Percentiles rank a stretch among this genome's conserved stretches.
phyloP scores from a whole-genome alignment of 2,888 invertebrate species.

The Cataglyphis albicans region DNA sequence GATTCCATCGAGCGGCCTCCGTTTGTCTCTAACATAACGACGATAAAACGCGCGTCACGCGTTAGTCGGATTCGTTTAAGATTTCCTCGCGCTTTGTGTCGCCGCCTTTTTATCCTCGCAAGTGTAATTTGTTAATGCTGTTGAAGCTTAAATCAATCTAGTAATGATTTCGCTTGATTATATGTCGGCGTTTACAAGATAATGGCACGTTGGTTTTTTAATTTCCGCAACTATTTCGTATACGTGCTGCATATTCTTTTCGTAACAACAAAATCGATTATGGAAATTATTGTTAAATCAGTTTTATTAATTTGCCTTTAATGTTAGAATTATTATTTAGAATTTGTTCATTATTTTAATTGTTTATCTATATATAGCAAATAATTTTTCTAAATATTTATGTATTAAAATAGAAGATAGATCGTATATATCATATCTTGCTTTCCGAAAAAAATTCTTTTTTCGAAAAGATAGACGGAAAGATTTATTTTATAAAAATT shows the following conservation, averaged over 20 bases:
- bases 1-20: neutral
- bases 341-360: neutral
- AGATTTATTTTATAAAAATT: neutral
- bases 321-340: neutral
- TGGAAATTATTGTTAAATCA: neutral
- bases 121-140: neutral
- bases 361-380: neutral
- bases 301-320: conserved; percentile 14
- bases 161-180: neutral
- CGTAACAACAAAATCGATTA: neutral
- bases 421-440: neutral
- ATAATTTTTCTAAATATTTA: neutral
- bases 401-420: neutral
- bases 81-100: conserved; percentile 8
- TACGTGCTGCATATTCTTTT: neutral
- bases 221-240: neutral
- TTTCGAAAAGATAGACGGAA: neutral
- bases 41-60: conserved; percentile 43
- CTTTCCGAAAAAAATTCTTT: neutral
- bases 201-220: neutral
- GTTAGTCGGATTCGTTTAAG: conserved; percentile 46
- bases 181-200: neutral
- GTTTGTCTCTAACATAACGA: conserved; percentile 27
- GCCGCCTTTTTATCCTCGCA: conserved; percentile 1
- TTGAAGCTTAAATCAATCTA: neutral